Evolutionary conservation across 2,888 invertebrate genomes (phyloP).

Genomic region (Agriotes lineatus): DNA sequence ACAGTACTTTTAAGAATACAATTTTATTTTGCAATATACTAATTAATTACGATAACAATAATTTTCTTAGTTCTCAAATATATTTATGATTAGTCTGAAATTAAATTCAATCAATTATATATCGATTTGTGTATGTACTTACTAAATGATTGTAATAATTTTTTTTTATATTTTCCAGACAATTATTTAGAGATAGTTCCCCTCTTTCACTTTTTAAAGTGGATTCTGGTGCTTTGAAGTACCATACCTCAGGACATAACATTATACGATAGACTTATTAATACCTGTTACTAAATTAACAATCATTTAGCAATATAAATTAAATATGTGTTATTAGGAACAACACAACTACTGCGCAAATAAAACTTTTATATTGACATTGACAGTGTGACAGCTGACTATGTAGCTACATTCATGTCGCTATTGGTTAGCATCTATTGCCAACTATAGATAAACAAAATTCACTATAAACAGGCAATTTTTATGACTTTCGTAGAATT

Average conservation of each 20-base stretch:
- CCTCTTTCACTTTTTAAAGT: conserved; percentile 60
- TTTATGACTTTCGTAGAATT: too few species aligned
- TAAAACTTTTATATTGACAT: conserved; percentile 6
- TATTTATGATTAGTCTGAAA: too few species aligned
- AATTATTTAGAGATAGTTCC: conserved; percentile 52
- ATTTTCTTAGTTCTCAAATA: conserved; percentile 41
- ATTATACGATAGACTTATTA: conserved; percentile 60
- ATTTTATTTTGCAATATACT: too few species aligned
- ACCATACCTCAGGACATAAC: conserved; percentile 72
- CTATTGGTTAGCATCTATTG: too few species aligned
- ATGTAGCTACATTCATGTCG: not conserved
- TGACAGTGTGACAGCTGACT: conserved; percentile 12
- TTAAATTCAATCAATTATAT: too few species aligned
- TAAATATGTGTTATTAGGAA: too few species aligned
- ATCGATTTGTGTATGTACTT: too few species aligned
- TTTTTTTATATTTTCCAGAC: conserved; percentile 59
- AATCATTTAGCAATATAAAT: too few species aligned
- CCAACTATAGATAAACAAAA: too few species aligned
- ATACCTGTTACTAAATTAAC: not conserved
- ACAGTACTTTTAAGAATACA: too few species aligned
- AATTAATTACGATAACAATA: conserved; percentile 36
- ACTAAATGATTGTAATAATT: conserved; percentile 71
- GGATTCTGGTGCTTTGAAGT: conserved; percentile 67
- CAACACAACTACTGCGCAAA: conserved; percentile 12
- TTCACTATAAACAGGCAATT: too few species aligned